Conservation (phyloP, 2,113 vertebrate species). For the Pseudopipra pipra region DNA sequence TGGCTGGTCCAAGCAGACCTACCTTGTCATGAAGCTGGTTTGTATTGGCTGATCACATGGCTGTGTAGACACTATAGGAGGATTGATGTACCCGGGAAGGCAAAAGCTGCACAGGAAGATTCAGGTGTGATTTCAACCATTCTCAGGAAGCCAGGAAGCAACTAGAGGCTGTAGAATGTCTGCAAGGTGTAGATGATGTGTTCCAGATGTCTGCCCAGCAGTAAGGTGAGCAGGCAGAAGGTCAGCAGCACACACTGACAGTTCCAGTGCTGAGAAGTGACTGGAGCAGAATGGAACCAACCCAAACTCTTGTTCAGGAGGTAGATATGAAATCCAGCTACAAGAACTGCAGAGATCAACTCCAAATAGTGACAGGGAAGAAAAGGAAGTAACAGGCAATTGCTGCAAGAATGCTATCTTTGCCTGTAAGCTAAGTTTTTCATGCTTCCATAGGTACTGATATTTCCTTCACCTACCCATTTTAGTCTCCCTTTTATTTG, state of each 20-base stretch:
- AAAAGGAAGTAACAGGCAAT: background rate
- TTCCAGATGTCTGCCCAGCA: background rate
- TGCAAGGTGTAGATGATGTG: background rate
- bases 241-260: background rate
- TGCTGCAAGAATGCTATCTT: background rate
- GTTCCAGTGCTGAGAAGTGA: background rate
- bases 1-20: background rate
- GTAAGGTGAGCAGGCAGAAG: background rate
- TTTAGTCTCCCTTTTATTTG: background rate
- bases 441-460: background rate
- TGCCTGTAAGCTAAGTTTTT: background rate
- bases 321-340: background rate
- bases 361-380: background rate
- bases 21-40: background rate
- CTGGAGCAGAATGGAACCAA: background rate
- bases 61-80: background rate
- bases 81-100: background rate
- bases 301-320: background rate
- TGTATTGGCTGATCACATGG: rapidly evolving
- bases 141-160: background rate
- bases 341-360: background rate
- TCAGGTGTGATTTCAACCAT: background rate
- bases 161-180: background rate
- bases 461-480: background rate
- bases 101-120: background rate